phyloP scores from a whole-genome alignment of 2,113 vertebrate genomes.

The Brevimyrus niger region DNA sequence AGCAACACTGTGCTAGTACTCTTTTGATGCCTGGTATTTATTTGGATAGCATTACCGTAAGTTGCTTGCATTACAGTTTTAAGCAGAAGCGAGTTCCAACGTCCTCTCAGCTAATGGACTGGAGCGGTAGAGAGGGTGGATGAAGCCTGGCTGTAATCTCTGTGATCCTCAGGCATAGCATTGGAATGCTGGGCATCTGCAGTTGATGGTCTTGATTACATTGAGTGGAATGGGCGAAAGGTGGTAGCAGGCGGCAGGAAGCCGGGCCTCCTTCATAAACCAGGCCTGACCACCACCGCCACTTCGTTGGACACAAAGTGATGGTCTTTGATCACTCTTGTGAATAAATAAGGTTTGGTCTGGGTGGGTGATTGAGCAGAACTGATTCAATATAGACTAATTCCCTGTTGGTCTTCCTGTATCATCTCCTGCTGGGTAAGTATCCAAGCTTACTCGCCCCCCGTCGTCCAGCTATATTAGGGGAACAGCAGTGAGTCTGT shows the following conservation, averaged over 20 bases:
- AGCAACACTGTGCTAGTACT: background rate
- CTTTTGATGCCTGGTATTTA: constrained; percentile 9
- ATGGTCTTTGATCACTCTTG: background rate
- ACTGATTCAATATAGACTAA: background rate
- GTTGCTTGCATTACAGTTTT: background rate
- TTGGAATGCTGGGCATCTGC: constrained; percentile 1
- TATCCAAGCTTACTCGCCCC: background rate
- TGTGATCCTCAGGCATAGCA: background rate
- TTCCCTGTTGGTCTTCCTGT: background rate
- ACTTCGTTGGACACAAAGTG: background rate
- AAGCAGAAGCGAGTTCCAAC: background rate
- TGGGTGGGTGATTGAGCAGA: background rate
- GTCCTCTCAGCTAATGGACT: background rate
- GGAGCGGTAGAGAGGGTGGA: background rate
- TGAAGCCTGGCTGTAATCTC: background rate
- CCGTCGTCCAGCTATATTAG: background rate
- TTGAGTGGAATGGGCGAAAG: background rate
- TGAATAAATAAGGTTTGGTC: background rate
- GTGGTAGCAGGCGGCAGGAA: background rate
- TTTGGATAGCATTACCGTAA: background rate
- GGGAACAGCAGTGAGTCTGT: background rate
- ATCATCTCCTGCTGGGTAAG: background rate
- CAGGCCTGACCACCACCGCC: background rate
- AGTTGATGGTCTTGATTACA: background rate
- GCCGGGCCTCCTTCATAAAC: background rate